Percentiles rank a stretch among this genome's conserved stretches.
Conservation (phyloP, 2,888 invertebrate species). For the Cheilosia pagana region DNA sequence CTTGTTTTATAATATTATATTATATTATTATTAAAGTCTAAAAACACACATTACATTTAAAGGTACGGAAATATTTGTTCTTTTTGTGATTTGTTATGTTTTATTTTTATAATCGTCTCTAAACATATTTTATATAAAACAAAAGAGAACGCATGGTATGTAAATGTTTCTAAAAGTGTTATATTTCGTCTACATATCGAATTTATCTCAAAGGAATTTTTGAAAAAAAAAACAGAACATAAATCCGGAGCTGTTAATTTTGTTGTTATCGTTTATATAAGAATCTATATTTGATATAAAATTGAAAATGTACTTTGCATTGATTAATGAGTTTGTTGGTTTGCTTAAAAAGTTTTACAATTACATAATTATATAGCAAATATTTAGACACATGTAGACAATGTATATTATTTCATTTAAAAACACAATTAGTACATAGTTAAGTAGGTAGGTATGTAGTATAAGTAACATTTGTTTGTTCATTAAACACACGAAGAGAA, state of each 20-base stretch:
- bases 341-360: conserved; percentile 50
- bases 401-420: conserved; percentile 59
- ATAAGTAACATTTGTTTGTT: conserved; percentile 27
- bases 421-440: conserved; percentile 70
- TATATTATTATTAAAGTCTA: conserved; percentile 57
- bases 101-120: conserved; percentile 8
- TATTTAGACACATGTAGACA: conserved; percentile 75
- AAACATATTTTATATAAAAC: conserved; percentile 8
- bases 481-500: conserved; percentile 64
- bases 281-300: conserved; percentile 52
- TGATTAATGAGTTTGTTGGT: conserved; percentile 42
- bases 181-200: conserved; percentile 54
- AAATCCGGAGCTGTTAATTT: conserved; percentile 27
- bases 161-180: conserved; percentile 25
- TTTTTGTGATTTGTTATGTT: conserved; percentile 54
- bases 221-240: conserved; percentile 19
- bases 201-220: conserved; percentile 1
- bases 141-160: conserved; percentile 13
- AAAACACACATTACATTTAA: conserved; percentile 74
- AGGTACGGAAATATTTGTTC: conserved; percentile 73
- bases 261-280: not conserved
- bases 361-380: conserved; percentile 65
- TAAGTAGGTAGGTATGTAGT: conserved; percentile 47
- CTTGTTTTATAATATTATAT: conserved; percentile 23
- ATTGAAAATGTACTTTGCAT: conserved; percentile 59